Percentiles rank a stretch among this genome's conserved stretches.
Conservation (phyloP, 1,140 invertebrate genomes). For the Carcinoscorpius rotundicauda region DNA sequence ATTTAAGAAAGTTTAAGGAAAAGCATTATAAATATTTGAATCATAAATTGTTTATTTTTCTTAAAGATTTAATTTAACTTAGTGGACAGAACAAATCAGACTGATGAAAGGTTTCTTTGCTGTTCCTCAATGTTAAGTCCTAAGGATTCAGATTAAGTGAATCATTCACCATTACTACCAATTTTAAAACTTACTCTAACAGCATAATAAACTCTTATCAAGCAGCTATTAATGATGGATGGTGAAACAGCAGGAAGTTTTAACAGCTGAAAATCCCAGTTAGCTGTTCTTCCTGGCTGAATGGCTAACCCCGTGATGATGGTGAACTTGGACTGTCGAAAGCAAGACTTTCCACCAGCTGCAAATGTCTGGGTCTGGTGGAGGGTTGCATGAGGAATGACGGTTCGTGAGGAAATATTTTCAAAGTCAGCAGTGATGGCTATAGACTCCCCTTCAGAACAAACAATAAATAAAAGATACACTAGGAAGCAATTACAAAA, state of each 20-base stretch:
- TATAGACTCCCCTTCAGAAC: conserved; percentile 37
- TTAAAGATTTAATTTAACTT: too few species aligned
- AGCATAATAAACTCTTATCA: conserved; percentile 40
- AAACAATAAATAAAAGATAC: neutral
- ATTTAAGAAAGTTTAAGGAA: too few species aligned
- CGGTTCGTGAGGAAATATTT: conserved; percentile 37
- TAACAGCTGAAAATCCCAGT: conserved; percentile 38
- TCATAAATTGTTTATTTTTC: too few species aligned
- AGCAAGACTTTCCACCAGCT: conserved; percentile 37
- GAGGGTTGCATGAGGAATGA: conserved; percentile 39
- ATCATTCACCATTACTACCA: too few species aligned
- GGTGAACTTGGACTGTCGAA: conserved; percentile 36
- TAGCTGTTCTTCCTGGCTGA: conserved; percentile 23
- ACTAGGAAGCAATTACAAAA: too few species aligned
- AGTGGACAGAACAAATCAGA: too few species aligned
- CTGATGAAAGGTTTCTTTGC: too few species aligned
- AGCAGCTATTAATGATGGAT: conserved; percentile 38
- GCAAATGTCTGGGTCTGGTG: conserved; percentile 40
- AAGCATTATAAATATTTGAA: too few species aligned
- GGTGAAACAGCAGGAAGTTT: conserved; percentile 41
- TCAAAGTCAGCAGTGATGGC: conserved; percentile 41
- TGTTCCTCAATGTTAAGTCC: too few species aligned
- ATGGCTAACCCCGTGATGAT: conserved; percentile 34
- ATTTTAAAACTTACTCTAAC: conserved; percentile 32
- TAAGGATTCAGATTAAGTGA: too few species aligned